phyloP scores from a whole-genome alignment of 2,888 invertebrate genomes.

The Eristalis arbustorum region DNA sequence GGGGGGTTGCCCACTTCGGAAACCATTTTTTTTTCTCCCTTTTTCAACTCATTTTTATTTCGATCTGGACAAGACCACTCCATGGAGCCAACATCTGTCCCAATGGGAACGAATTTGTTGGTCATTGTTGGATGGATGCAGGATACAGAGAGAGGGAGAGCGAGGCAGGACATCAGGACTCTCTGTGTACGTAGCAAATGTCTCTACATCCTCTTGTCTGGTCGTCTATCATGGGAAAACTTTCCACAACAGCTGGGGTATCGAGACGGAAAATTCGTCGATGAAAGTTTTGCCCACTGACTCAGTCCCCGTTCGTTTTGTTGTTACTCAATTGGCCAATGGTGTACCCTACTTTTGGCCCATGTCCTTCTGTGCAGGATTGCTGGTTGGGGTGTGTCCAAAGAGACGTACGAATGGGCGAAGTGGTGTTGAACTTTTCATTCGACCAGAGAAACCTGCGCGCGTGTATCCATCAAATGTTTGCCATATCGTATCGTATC shows the following conservation, averaged over 20 bases:
- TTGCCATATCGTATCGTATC: not conserved
- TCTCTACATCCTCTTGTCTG: constrained; percentile 24
- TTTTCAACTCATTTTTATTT: constrained; percentile 1
- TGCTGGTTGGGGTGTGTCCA: not conserved
- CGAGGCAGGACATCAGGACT: not conserved
- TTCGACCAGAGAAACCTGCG: constrained; percentile 6
- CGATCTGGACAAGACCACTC: not conserved
- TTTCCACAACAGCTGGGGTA: constrained; percentile 57
- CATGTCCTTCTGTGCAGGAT: constrained; percentile 28
- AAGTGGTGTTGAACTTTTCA: constrained; percentile 22
- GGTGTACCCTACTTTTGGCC: constrained; percentile 34
- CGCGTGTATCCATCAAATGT: constrained; percentile 52
- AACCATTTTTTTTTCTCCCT: constrained; percentile 58
- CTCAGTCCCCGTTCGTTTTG: constrained; percentile 13
- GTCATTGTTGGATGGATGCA: constrained; percentile 37
- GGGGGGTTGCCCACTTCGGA: constrained; percentile 50
- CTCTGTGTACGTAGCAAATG: not conserved
- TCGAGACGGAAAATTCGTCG: constrained; percentile 62
- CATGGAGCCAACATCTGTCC: constrained; percentile 53
- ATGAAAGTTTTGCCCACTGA: constrained; percentile 53
- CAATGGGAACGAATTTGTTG: constrained; percentile 17
- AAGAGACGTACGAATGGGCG: constrained; percentile 1
- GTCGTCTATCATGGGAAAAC: constrained; percentile 44
- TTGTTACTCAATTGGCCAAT: constrained; percentile 69
- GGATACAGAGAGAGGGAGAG: not conserved